phyloP scores from a whole-genome alignment of 2,888 invertebrate species.

The Seira ritae region DNA sequence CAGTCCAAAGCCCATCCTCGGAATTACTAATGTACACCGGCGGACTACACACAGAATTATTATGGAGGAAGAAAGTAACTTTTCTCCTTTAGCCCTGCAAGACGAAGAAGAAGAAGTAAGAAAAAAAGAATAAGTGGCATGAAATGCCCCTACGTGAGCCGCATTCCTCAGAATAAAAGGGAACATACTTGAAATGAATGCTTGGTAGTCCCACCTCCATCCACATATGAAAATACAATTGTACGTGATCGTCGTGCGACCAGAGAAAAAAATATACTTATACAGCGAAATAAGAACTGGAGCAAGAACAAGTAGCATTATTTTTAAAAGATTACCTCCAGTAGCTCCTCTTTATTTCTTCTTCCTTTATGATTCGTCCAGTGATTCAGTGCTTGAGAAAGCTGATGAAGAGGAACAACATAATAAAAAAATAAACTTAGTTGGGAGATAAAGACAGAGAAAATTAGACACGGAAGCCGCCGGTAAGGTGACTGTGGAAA shows the following conservation, averaged over 20 bases:
- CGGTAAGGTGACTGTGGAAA: no score
- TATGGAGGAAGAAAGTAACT: conserved; percentile 27
- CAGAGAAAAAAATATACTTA: no score
- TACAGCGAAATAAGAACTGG: no score
- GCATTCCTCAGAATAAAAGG: conserved; percentile 42
- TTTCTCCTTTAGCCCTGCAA: no score
- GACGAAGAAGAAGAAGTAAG: conserved; percentile 37
- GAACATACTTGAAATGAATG: no score
- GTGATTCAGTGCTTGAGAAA: not conserved
- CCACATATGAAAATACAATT: conserved; percentile 13
- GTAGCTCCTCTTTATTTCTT: not conserved
- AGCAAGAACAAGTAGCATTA: no score
- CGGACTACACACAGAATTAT: not conserved
- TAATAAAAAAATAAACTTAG: not conserved
- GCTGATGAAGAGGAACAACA: not conserved
- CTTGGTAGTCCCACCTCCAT: conserved; percentile 21
- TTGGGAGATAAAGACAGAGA: no score
- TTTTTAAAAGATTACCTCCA: not conserved
- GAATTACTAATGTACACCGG: conserved; percentile 39
- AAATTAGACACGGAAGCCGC: not conserved
- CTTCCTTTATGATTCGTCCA: not conserved
- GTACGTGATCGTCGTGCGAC: conserved; percentile 52
- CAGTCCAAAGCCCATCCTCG: not conserved
- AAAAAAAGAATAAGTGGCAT: conserved; percentile 62
- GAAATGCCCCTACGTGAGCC: conserved; percentile 59